A percentile compares a stretch with the other conserved stretches of the same genome.
Conservation (phyloP, 2,888 invertebrate genomes). For the Stenoptilia bipunctidactyla region DNA sequence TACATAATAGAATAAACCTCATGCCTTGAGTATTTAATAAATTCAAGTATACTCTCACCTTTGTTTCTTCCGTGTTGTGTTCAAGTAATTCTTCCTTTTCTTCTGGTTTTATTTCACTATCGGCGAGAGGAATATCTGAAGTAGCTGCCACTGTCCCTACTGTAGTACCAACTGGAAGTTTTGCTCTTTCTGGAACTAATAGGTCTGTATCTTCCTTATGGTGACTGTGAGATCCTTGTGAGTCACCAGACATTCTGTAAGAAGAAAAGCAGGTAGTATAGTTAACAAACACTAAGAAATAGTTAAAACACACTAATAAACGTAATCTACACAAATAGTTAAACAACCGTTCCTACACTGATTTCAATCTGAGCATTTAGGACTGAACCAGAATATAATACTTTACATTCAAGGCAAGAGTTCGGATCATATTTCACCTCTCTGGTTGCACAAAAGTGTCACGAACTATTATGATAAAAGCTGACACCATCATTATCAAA, state of each 20-base stretch:
- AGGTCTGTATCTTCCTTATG: constrained; percentile 42
- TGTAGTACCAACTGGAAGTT: constrained; percentile 19
- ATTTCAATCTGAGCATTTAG: no score
- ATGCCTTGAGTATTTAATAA: no score
- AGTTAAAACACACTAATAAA: no score
- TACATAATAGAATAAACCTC: no score
- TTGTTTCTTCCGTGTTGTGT: constrained; percentile 31
- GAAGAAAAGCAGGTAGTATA: constrained; percentile 17
- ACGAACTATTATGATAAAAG: constrained; percentile 14
- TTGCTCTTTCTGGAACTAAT: constrained; percentile 31
- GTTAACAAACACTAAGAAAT: no score
- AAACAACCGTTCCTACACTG: no score
- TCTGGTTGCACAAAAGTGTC: background rate
- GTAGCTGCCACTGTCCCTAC: constrained; percentile 18
- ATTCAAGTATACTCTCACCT: constrained; percentile 33
- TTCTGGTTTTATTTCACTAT: constrained; percentile 22
- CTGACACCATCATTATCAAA: constrained; percentile 14
- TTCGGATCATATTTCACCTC: no score
- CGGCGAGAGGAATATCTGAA: constrained; percentile 25
- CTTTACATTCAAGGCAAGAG: background rate
- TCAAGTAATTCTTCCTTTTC: constrained; percentile 37
- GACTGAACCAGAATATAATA: no score
- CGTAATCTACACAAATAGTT: no score
- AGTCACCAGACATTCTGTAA: constrained; percentile 55
- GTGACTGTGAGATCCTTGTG: constrained; percentile 33